Evolutionary conservation across 2,888 invertebrate genomes (phyloP).

Genomic region (Pinctada fucata): DNA sequence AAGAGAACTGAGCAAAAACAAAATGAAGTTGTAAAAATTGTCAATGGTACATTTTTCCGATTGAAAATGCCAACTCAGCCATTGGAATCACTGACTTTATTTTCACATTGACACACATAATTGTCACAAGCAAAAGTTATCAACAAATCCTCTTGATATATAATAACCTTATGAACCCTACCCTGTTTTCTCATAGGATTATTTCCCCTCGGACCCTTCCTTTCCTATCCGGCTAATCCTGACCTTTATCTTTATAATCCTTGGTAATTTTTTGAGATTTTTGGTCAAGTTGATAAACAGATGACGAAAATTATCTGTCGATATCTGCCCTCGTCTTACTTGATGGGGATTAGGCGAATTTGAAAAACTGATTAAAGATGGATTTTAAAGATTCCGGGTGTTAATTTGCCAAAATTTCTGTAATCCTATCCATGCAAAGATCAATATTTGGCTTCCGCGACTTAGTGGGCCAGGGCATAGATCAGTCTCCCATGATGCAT

Average conservation of each 20-base stretch:
- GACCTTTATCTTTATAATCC: not conserved
- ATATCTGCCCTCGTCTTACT: not conserved
- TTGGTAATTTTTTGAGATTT: not conserved
- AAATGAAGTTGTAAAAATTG: too few relatives aligned
- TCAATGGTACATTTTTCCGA: too few relatives aligned
- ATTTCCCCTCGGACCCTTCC: not conserved
- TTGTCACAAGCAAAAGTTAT: too few relatives aligned
- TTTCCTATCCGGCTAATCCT: not conserved
- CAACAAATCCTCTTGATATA: too few relatives aligned
- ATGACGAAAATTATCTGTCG: not conserved
- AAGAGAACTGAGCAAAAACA: too few relatives aligned
- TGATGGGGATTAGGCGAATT: not conserved
- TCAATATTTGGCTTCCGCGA: conserved; percentile 1
- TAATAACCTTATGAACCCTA: not conserved
- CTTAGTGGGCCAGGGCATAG: not conserved
- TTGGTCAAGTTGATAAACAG: not conserved
- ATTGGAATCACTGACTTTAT: too few relatives aligned
- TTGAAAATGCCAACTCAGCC: too few relatives aligned
- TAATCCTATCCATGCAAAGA: not conserved
- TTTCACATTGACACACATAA: too few relatives aligned
- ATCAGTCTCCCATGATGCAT: not conserved
- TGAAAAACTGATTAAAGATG: conserved; percentile 2
- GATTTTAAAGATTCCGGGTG: not conserved
- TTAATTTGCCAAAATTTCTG: not conserved
- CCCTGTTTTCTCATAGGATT: not conserved